Base-by-base conservation (phyloP, 2,888 invertebrate genomes). In the Rhopalosiphum nymphaeae region DNA sequence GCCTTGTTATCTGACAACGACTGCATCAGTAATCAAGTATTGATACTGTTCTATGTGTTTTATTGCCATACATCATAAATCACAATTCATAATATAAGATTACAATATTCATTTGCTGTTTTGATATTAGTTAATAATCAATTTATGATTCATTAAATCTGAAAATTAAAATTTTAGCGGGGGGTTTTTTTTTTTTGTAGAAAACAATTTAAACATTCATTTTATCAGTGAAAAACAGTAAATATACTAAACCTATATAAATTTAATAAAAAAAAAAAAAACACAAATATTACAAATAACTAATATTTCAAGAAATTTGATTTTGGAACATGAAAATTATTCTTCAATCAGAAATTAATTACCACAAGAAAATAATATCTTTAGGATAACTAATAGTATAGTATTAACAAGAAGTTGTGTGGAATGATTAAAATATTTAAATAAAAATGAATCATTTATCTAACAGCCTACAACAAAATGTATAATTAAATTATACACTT, bases 231-330 rank as follows among this genome's bases (percentile, higher is more conserved):
- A 92, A 88, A 92, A 92, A 92, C 87, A 67, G 42, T 92, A 49
- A 42, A 25, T 92, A 42, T 67, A 88, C 87, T 92, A 26, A 87
- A 53, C 49, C 46, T 92, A 92, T 42, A 87, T 29, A 85, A 87
- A 86, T 78, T 86, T 21, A 87, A 67, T 42, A 44, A 61, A 61
- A 36, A 53, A 16, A 61, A n/a, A 61, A 61, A 91, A 91, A 78
- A 91, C 78, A 92, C 61, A 92, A 87, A 92, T 29, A 88, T 67
- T 88, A 88, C 61, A 92, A 87, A 92, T 29, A 88, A 88, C 61
- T 42, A 88, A 88, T 88, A 88, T 21, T 67, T 92, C 26, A 67
- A 49, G 61, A 87, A 78, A 67, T 92, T 78, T 87, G 49, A 25
- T 92, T 21, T 53, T 36, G 21, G 21, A 78, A 92, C 46, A 36